Percentiles rank a stretch among this genome's conserved stretches.
Conservation (phyloP, 2,113 vertebrate species). For the Podarcis muralis region DNA sequence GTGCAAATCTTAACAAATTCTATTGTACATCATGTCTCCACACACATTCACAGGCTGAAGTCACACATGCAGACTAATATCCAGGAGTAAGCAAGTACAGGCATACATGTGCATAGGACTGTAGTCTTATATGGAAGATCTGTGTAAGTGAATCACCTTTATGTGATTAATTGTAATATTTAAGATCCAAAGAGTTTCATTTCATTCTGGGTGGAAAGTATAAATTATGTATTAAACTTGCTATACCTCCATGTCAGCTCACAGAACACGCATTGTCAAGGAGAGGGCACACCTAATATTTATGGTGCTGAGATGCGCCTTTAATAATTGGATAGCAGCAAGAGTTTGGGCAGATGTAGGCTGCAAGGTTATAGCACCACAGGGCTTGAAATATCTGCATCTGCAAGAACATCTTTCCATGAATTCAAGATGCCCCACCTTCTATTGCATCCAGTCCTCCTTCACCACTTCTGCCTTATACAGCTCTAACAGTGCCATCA, state of each 20-base stretch:
- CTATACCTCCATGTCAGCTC: neutral
- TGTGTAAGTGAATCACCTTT: neutral
- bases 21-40: neutral
- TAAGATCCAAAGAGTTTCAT: neutral
- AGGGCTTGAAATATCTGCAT: too few species aligned
- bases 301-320: neutral
- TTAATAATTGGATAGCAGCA: neutral
- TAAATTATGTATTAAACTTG: neutral
- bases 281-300: neutral
- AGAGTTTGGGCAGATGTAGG: neutral
- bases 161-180: neutral
- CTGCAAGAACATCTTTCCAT: neutral
- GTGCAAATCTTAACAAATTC: neutral
- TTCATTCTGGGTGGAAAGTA: neutral
- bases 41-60: neutral
- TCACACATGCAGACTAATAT: neutral
- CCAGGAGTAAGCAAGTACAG: neutral
- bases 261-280: neutral
- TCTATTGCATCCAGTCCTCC: neutral
- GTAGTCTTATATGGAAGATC: neutral
- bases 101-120: neutral
- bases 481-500: neutral
- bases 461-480: neutral
- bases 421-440: neutral
- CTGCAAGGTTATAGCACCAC: neutral